Base-by-base conservation (phyloP, 1,140 invertebrate genomes). In the Papilio xuthus region DNA sequence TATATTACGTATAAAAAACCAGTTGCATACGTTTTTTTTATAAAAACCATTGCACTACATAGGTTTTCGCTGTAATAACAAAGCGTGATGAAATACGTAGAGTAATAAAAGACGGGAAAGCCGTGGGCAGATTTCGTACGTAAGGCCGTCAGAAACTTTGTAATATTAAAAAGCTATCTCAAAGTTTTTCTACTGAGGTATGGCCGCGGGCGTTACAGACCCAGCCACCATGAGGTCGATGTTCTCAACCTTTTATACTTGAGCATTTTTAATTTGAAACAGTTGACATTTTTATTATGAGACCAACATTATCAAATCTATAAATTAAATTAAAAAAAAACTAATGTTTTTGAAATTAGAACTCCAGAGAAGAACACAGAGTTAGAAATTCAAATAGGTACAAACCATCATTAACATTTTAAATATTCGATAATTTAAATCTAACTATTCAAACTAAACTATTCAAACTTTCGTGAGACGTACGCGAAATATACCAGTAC, bases 141-240 rank as follows among this genome's bases (percentile, higher is more conserved):
- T 26, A 60, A 60, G 56, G 26, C 56, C 9, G 56, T 60, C 56
- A 60, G 56, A 60, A 26, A 60, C 56, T 60, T 60, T 60, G 56
- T 60, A 60, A 60, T 60, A 60, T 60, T 60, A 26, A 60, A 60
- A 60, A 60, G 56, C 56, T 60, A 26, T 60, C 23, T 60, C 56
- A 26, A 60, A 60, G 20, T 60, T 60, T 60, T 60, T 60, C 56
- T 13, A 60, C 20, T 26, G 56, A 60, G 56, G 56, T 26, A 26
- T 26, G 20, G 56, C 56, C n/a, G 23, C 56, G 56, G 56, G 56
- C 23, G 56, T 23, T 60, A 60, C 56, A 10, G 56, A 2, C 23
- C 20, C 56, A 26, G 50, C 50, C n/a, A 18, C 18, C 23, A 60
- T 15, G 56, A 60, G 56, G 56, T 15, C 56, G 10, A 26, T 60